Conservation (phyloP, 2,888 invertebrate species). For the Ypsolopha sequella region DNA sequence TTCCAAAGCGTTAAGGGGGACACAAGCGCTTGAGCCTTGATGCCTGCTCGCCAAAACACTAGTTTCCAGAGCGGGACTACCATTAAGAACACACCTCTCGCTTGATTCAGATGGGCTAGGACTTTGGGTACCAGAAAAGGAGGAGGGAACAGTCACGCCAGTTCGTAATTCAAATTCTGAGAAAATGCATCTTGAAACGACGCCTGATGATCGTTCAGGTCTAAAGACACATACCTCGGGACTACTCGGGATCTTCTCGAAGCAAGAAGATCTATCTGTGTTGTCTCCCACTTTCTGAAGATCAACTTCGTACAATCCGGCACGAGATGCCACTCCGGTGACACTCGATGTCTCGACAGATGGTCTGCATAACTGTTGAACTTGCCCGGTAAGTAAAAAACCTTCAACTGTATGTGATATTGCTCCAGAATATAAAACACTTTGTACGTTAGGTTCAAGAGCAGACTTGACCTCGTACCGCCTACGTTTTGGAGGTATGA, state of each 20-base stretch:
- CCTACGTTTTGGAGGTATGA: slow-evolving; percentile 14
- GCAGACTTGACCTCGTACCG: slow-evolving; percentile 9
- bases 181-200: no score
- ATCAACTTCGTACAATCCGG: not conserved
- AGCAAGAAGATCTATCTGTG: slow-evolving; percentile 6
- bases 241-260: slow-evolving; percentile 9
- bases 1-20: not conserved
- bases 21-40: no score
- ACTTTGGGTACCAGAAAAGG: no score
- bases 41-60: no score
- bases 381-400: slow-evolving; percentile 1
- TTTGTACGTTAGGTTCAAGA: slow-evolving; percentile 8
- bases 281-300: slow-evolving; percentile 4
- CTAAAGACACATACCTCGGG: no score
- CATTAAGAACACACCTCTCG: no score
- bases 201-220: no score
- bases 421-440: slow-evolving; percentile 8
- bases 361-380: slow-evolving; percentile 7
- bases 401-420: slow-evolving; percentile 10
- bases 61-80: no score
- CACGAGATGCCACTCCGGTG: slow-evolving; percentile 3
- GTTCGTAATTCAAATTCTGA: no score
- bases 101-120: no score
- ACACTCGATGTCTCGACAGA: not conserved
- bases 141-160: no score